phyloP scores from a whole-genome alignment of 2,113 vertebrate genomes.

The Nothobranchius kuhntae region DNA sequence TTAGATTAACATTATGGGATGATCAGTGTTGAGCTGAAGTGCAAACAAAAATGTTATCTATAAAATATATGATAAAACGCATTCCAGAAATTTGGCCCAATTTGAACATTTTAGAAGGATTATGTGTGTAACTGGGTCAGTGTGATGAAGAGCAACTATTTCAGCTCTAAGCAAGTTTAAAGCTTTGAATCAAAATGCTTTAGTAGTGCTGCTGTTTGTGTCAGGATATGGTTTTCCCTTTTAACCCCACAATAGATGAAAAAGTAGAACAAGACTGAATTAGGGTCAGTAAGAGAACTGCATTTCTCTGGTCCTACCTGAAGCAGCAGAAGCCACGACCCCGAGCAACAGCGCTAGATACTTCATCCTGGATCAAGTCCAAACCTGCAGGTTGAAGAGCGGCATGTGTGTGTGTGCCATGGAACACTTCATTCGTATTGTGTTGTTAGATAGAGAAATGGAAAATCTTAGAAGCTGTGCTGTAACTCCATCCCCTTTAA shows the following conservation, averaged over 20 bases:
- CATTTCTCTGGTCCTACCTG: conserved; percentile 62
- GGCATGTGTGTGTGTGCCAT: conserved; percentile 1
- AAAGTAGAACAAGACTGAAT: too few species aligned
- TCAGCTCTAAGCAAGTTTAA: too few species aligned
- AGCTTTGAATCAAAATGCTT: too few species aligned
- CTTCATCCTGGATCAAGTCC: conserved; percentile 70
- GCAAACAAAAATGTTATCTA: too few species aligned
- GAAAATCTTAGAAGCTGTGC: conserved; percentile 27
- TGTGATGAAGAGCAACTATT: not conserved
- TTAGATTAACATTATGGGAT: conserved; percentile 22
- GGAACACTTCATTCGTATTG: conserved; percentile 19
- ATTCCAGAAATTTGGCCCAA: not conserved
- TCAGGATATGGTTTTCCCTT: too few species aligned
- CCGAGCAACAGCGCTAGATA: conserved; percentile 63
- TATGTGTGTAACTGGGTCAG: not conserved
- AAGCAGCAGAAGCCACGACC: conserved; percentile 54
- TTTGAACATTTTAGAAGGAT: not conserved
- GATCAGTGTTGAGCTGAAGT: too few species aligned
- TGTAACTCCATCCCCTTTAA: conserved; percentile 23
- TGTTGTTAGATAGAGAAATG: conserved; percentile 16
- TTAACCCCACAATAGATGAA: not conserved
- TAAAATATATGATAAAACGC: too few species aligned
- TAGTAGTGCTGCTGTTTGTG: too few species aligned
- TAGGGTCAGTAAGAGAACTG: not conserved
- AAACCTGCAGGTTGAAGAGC: conserved; percentile 32